Evolutionary conservation across 2,888 invertebrate genomes (phyloP).

Genomic region (Microplitis deprimator): DNA sequence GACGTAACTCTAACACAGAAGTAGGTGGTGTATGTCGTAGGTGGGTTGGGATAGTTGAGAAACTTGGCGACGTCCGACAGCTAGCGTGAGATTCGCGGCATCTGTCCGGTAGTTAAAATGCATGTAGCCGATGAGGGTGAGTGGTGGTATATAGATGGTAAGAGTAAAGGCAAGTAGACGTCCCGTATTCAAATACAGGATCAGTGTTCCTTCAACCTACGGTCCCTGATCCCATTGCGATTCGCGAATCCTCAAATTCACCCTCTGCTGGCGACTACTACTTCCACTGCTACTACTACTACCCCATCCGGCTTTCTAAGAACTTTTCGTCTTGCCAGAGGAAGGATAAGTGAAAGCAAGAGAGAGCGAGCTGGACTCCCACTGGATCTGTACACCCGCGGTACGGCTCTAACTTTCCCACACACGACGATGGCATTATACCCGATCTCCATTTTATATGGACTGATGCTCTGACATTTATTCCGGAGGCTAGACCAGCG

Average conservation of each 20-base stretch:
- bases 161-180: conserved; percentile 32
- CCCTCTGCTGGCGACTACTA: not conserved
- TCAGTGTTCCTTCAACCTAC: conserved; percentile 68
- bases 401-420: conserved; percentile 65
- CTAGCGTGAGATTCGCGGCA: conserved; percentile 69
- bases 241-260: conserved; percentile 50
- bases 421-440: conserved; percentile 54
- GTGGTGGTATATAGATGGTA: not conserved
- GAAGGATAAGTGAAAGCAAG: conserved; percentile 26
- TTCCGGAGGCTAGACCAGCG: not conserved
- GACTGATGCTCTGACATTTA: not conserved
- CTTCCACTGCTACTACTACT: not conserved
- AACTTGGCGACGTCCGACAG: conserved; percentile 67
- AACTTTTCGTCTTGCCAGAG: conserved; percentile 67
- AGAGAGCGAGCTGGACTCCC: conserved; percentile 45
- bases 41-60: conserved; percentile 66
- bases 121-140: conserved; percentile 66
- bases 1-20: not conserved
- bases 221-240: conserved; percentile 67
- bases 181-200: conserved; percentile 71
- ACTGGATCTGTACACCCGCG: conserved; percentile 46
- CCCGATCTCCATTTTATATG: conserved; percentile 25
- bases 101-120: conserved; percentile 71
- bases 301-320: conserved; percentile 52
- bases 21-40: not conserved